Percentiles rank a stretch among this genome's conserved stretches.
phyloP scores from a whole-genome alignment of 2,113 vertebrate species.

The Lasiurus borealis region DNA sequence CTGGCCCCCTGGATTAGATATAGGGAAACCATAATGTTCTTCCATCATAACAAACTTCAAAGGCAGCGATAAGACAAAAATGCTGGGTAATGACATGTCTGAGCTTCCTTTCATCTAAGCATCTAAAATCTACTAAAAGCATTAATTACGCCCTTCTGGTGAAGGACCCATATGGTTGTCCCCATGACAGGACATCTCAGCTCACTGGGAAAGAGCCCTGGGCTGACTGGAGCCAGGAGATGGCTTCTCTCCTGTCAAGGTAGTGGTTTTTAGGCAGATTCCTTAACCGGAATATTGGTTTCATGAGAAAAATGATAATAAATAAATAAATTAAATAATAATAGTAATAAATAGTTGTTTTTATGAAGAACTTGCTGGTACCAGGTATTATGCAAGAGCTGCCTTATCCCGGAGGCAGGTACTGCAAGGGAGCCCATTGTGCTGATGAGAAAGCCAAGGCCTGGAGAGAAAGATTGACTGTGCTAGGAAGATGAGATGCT shows the following conservation, averaged over 20 bases:
- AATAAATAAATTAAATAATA: neutral
- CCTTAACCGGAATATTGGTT: neutral
- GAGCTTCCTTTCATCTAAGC: slow-evolving; percentile 68
- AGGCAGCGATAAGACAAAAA: slow-evolving; percentile 62
- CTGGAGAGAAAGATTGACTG: neutral
- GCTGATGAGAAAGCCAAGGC: neutral
- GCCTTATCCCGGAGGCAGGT: neutral
- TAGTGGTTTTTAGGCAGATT: neutral
- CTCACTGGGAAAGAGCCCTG: neutral
- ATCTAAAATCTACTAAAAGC: slow-evolving; percentile 47
- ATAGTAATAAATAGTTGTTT: neutral
- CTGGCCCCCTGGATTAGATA: neutral
- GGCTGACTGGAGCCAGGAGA: neutral
- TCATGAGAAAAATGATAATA: neutral
- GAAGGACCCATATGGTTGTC: neutral
- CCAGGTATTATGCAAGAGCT: neutral
- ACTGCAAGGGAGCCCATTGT: neutral
- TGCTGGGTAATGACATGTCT: slow-evolving; percentile 56
- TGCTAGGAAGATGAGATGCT: neutral
- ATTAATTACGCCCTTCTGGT: slow-evolving; percentile 66
- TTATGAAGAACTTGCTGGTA: neutral
- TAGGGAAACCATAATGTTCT: neutral
- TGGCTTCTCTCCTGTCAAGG: neutral
- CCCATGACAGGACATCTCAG: neutral
- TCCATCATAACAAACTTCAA: slow-evolving; percentile 75